These are phyloP conservation scores for Danio albolineatus DNA, from an alignment of 2,797 vertebrate genomes.

Conservation along the genomic window DNA sequence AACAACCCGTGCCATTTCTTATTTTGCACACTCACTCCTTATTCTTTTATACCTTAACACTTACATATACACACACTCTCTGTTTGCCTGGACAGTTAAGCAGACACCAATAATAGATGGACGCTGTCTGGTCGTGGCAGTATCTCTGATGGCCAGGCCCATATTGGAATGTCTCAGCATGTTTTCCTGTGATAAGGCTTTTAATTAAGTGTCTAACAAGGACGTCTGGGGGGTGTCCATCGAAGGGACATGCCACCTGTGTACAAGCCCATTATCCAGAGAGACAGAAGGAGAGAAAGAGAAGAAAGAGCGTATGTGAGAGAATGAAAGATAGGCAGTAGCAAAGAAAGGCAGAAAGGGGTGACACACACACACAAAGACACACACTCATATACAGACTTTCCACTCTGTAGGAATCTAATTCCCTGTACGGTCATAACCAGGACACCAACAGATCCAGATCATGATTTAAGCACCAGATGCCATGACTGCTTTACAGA, in stretches of 20 bases:
- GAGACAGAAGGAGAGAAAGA: conserved; percentile 45
- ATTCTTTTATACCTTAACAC: conserved; percentile 28
- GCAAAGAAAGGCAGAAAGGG: neutral
- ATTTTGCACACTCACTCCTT: neutral
- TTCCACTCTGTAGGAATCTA: conserved; percentile 15
- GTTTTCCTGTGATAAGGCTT: conserved; percentile 70
- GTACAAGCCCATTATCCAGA: conserved; percentile 58
- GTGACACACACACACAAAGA: conserved; percentile 21
- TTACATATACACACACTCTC: conserved; percentile 43
- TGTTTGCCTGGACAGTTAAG: conserved; percentile 53
- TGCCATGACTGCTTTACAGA: conserved; percentile 27
- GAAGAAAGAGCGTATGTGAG: conserved; percentile 8
- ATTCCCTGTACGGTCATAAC: conserved; percentile 39
- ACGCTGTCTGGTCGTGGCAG: conserved; percentile 49
- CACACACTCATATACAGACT: conserved; percentile 3
- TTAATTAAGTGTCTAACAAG: conserved; percentile 74
- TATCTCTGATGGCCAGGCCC: conserved; percentile 70
- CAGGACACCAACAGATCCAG: conserved; percentile 28
- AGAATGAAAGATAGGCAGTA: conserved; percentile 31
- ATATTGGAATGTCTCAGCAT: conserved; percentile 64
- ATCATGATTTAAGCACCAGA: conserved; percentile 30
- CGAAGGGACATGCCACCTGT: conserved; percentile 61
- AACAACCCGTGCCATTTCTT: conserved; percentile 7
- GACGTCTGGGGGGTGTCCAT: conserved; percentile 59
- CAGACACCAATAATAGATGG: conserved; percentile 56